Conservation (phyloP, 1,140 invertebrate genomes). For the Temnothorax nylanderi region DNA sequence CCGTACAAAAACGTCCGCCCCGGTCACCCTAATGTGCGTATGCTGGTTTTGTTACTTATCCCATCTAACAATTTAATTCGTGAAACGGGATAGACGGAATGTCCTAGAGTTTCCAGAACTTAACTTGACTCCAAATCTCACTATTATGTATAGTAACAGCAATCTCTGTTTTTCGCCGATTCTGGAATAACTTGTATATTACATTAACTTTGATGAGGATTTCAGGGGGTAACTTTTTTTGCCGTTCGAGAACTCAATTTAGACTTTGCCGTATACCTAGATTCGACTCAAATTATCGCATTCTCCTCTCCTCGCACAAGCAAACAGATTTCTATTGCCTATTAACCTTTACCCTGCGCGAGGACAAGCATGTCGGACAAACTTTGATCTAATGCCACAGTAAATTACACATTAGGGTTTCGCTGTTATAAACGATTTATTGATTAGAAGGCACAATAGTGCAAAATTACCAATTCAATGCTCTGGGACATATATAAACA, state of each 20-base stretch:
- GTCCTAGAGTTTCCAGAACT: neutral
- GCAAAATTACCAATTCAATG: slow-evolving; percentile 1
- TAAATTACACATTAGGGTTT: slow-evolving; percentile 14
- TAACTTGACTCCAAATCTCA: neutral
- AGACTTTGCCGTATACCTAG: neutral
- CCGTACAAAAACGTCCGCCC: slow-evolving; percentile 91
- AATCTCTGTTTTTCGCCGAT: neutral
- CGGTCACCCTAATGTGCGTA: slow-evolving; percentile 83
- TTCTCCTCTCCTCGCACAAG: neutral
- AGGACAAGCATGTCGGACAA: neutral
- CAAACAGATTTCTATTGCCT: neutral
- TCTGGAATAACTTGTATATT: neutral
- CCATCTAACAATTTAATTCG: neutral
- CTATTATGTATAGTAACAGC: neutral
- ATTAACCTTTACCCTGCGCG: neutral
- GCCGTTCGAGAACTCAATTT: neutral
- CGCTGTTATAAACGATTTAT: neutral
- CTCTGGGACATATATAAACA: neutral
- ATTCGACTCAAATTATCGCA: neutral
- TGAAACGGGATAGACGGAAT: neutral
- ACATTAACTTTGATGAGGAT: no score
- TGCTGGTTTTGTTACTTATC: neutral
- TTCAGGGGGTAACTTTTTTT: neutral
- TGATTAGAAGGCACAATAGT: neutral
- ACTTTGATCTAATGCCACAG: neutral